These are phyloP conservation scores for Phaonia tiefii DNA, from an alignment of 2,888 invertebrate species.

Conservation along the genomic window DNA sequence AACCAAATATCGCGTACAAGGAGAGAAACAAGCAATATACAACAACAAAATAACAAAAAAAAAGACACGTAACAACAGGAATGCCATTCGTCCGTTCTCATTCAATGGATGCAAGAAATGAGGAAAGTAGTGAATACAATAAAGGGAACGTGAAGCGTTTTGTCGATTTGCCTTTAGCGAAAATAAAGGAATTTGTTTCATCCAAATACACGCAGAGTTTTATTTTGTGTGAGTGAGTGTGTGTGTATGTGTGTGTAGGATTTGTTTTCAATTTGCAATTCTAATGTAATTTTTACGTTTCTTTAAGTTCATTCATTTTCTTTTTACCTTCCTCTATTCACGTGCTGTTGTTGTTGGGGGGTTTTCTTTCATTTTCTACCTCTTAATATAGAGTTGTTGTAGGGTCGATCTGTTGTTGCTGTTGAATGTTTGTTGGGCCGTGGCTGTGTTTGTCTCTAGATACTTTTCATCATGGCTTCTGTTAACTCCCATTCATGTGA, in stretches of 20 bases:
- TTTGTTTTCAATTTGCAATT: constrained; percentile 75
- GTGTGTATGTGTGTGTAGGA: not conserved
- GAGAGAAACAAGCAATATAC: too few species aligned
- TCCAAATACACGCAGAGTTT: constrained; percentile 2
- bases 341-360: not conserved
- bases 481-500: constrained; percentile 44
- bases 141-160: constrained; percentile 25
- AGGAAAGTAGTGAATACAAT: constrained; percentile 62
- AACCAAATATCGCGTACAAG: constrained; percentile 33
- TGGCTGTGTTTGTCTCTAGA: constrained; percentile 13
- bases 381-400: not conserved
- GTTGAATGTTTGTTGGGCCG: constrained; percentile 22
- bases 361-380: not conserved
- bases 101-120: constrained; percentile 56
- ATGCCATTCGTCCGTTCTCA: constrained; percentile 3
- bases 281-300: constrained; percentile 76
- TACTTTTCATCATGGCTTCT: constrained; percentile 43
- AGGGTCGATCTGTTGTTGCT: too few species aligned
- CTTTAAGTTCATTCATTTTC: constrained; percentile 45
- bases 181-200: constrained; percentile 42
- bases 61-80: constrained; percentile 30
- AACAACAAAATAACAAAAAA: constrained; percentile 22
- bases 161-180: constrained; percentile 37
- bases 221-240: not conserved
- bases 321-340: not conserved